Percentiles rank a stretch among this genome's conserved stretches.
These are phyloP conservation scores for Selenia dentaria DNA, from an alignment of 2,888 invertebrate species.

Conservation along the genomic window DNA sequence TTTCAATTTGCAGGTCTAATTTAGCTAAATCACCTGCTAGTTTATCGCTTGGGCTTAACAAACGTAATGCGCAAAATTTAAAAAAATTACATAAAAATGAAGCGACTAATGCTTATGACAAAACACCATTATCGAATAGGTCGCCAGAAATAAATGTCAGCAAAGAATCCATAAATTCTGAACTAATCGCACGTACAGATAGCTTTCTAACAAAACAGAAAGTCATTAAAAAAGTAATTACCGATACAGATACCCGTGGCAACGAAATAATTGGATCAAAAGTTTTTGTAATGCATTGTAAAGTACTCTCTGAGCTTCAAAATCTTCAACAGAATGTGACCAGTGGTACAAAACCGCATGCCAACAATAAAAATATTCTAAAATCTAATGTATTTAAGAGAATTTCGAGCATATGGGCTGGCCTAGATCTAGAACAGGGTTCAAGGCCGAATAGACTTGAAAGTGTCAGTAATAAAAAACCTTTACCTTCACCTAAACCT, in stretches of 20 bases:
- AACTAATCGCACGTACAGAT: conserved; percentile 33
- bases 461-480: conserved; percentile 39
- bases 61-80: conserved; percentile 24
- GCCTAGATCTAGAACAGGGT: conserved; percentile 14
- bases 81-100: conserved; percentile 27
- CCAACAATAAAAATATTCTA: conserved; percentile 10
- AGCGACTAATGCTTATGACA: conserved; percentile 40
- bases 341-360: conserved; percentile 3
- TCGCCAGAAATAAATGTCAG: not conserved
- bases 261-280: conserved; percentile 7
- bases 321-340: conserved; percentile 11
- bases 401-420: conserved; percentile 20
- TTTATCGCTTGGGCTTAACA: conserved; percentile 39
- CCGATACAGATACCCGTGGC: conserved; percentile 2
- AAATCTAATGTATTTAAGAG: conserved; percentile 19
- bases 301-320: conserved; percentile 24
- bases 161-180: conserved; percentile 17
- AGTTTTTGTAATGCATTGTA: conserved; percentile 19
- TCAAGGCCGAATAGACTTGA: not conserved
- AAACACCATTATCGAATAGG: conserved; percentile 31
- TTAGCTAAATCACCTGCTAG: conserved; percentile 28
- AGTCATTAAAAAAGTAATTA: conserved; percentile 20
- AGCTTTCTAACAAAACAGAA: conserved; percentile 30
- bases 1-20: conserved; percentile 48
- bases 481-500: conserved; percentile 44